Evolutionary conservation across 2,888 invertebrate genomes (phyloP).

Genomic region (Tinea pellionella): DNA sequence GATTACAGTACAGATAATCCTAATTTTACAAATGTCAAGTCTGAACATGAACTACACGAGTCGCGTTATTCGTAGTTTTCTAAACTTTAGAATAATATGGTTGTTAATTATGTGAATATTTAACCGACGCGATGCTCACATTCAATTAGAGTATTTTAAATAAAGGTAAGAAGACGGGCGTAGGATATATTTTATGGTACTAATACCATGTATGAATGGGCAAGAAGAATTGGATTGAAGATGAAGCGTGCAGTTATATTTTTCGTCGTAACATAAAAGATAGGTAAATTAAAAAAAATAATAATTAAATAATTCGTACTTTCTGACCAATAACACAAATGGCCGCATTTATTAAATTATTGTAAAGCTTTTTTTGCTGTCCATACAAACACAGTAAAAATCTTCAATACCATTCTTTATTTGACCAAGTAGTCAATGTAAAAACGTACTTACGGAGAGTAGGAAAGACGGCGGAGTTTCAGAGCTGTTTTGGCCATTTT

Average conservation of each 20-base stretch:
- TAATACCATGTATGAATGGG: no score
- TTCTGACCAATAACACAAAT: no score
- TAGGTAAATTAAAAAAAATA: no score
- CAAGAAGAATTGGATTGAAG: no score
- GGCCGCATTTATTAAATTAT: no score
- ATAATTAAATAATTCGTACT: no score
- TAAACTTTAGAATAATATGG: conserved; percentile 16
- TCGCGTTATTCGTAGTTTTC: conserved; percentile 41
- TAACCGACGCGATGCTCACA: background rate
- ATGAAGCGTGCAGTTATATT: no score
- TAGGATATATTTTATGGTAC: background rate
- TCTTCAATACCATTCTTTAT: no score
- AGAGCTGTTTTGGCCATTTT: background rate
- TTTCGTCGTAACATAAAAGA: no score
- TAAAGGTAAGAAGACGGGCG: background rate
- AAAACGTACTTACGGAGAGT: background rate
- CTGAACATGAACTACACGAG: conserved; percentile 38
- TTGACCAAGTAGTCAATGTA: no score
- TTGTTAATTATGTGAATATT: conserved; percentile 6
- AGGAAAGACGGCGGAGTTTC: background rate
- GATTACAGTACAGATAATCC: conserved; percentile 80
- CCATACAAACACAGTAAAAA: no score
- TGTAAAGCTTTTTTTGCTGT: no score
- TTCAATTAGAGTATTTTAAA: background rate
- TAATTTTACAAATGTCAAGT: conserved; percentile 52